These are phyloP conservation scores for Anguilla rostrata DNA, from an alignment of 2,113 vertebrate genomes.

Conservation along the genomic window DNA sequence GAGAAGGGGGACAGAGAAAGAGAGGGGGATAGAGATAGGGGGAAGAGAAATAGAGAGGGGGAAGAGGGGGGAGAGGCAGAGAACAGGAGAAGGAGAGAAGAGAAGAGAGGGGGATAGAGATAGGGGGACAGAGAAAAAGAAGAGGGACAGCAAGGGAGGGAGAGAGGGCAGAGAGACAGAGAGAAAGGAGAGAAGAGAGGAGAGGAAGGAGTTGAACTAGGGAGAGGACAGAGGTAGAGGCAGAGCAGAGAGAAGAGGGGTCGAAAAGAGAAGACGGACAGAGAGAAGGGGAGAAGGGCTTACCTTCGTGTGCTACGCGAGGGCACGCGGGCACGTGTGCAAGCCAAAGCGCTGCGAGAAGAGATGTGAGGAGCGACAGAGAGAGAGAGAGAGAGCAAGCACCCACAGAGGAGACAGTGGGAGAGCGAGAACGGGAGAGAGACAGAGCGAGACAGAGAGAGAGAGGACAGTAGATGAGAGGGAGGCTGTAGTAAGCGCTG, in stretches of 20 bases:
- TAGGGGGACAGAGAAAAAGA: not conserved
- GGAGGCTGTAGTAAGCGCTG: constrained; percentile 27
- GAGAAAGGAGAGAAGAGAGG: not conserved
- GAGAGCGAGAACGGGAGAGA: not conserved
- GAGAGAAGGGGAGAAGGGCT: constrained; percentile 19
- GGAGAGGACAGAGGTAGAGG: no score
- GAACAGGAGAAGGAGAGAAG: not conserved
- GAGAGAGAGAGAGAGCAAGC: constrained; percentile 6
- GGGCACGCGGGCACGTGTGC: no score
- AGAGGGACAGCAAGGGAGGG: not conserved
- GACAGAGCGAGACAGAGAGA: not conserved
- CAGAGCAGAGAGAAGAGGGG: not conserved
- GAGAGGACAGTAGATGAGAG: not conserved
- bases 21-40: not conserved
- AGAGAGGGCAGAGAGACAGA: not conserved
- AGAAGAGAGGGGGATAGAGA: not conserved
- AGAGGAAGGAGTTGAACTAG: no score
- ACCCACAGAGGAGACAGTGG: not conserved
- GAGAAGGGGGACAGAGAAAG: constrained; percentile 12
- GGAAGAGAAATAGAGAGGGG: not conserved
- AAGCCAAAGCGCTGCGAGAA: constrained; percentile 42
- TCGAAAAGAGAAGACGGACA: not conserved
- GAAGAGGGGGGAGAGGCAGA: not conserved
- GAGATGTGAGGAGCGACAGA: constrained; percentile 28
- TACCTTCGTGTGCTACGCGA: constrained; percentile 51